Evolutionary conservation across 2,113 vertebrate species (phyloP).

Genomic region (Trichechus manatus): DNA sequence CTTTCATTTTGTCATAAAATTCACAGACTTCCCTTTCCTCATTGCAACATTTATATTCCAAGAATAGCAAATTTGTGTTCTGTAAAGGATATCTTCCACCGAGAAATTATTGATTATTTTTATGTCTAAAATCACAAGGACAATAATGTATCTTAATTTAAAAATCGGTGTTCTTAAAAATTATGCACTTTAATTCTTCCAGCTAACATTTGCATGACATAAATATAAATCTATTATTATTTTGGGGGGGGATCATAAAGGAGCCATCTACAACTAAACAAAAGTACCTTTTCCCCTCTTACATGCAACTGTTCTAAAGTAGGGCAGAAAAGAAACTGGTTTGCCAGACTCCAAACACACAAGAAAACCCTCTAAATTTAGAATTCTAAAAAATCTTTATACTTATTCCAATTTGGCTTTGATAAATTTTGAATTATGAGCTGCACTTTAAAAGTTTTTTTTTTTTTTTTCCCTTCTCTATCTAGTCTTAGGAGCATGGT

Average conservation of each 20-base stretch:
- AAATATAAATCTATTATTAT: slow-evolving; percentile 2
- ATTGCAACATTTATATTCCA: background rate
- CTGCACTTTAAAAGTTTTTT: slow-evolving; percentile 57
- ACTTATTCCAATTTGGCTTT: slow-evolving; percentile 75
- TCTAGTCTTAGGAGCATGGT: background rate
- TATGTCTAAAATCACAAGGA: slow-evolving; percentile 41
- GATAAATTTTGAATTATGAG: slow-evolving; percentile 66
- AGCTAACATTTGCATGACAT: background rate
- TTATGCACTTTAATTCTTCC: background rate
- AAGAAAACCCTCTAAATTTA: slow-evolving; percentile 78
- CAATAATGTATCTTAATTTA: slow-evolving; percentile 4
- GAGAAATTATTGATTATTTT: slow-evolving; percentile 40
- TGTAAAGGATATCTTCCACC: background rate
- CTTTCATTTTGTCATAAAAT: slow-evolving; percentile 15
- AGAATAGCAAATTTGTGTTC: background rate
- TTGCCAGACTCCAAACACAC: slow-evolving; percentile 52
- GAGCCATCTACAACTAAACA: background rate
- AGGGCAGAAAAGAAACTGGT: slow-evolving; percentile 51
- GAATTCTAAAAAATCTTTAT: slow-evolving; percentile 63
- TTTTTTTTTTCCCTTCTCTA: background rate
- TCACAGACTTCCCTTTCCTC: background rate
- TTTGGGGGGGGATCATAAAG: background rate
- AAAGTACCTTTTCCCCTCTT: background rate
- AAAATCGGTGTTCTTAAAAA: slow-evolving; percentile 31
- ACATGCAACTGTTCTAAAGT: slow-evolving; percentile 58